phyloP scores from a whole-genome alignment of 2,888 invertebrate species.

The Diadromus collaris region DNA sequence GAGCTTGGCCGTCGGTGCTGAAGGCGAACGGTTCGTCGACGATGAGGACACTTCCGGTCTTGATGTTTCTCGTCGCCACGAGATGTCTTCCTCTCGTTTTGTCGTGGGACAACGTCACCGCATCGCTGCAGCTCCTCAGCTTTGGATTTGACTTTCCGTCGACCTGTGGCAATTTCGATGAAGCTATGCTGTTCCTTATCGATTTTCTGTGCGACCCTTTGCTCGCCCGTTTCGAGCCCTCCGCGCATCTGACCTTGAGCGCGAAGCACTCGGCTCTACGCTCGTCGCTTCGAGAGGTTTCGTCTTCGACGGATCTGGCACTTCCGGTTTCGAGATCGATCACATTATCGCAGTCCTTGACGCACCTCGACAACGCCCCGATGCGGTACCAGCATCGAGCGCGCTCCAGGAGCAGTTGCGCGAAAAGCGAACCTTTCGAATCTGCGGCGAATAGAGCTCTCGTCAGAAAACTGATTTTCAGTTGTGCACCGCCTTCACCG shows the following conservation, averaged over 20 bases:
- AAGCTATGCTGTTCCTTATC: conserved; percentile 20
- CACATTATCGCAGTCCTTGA: conserved; percentile 71
- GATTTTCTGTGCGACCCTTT: conserved; percentile 19
- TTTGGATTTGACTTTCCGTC: conserved; percentile 68
- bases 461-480: conserved; percentile 64
- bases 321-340: conserved; percentile 57
- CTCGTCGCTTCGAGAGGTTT: conserved; percentile 47
- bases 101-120: conserved; percentile 67
- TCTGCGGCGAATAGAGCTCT: conserved; percentile 72
- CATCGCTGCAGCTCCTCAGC: conserved; percentile 73
- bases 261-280: conserved; percentile 67
- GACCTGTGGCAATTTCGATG: conserved; percentile 58
- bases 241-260: conserved; percentile 67
- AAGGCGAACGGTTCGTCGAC: conserved; percentile 75
- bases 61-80: conserved; percentile 78
- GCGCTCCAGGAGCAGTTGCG: conserved; percentile 68
- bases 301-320: conserved; percentile 49
- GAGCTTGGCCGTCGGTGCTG: conserved; percentile 71
- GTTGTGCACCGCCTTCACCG: conserved; percentile 11
- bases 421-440: conserved; percentile 62
- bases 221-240: conserved; percentile 57
- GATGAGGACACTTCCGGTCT: conserved; percentile 76
- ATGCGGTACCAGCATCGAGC: conserved; percentile 66
- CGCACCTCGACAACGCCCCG: conserved; percentile 66
- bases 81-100: conserved; percentile 78